Evolutionary conservation across 2,797 vertebrate genomes (phyloP).

Genomic region (Prionace glauca): DNA sequence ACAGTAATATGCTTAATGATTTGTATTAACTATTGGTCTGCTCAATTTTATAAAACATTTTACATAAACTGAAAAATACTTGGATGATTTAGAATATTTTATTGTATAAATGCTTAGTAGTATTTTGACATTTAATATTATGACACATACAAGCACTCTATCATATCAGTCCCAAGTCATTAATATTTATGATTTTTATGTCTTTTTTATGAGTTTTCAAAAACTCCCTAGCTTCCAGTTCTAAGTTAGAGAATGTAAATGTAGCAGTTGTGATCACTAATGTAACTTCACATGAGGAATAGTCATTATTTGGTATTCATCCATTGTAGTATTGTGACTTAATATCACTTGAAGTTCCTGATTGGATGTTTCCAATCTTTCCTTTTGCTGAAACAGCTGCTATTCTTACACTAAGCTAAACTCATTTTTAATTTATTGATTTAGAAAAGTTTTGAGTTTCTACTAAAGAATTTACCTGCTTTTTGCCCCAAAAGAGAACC

Average conservation of each 20-base stretch:
- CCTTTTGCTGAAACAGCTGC: not conserved
- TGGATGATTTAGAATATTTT: not conserved
- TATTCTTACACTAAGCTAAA: not conserved
- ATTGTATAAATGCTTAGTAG: constrained; percentile 16
- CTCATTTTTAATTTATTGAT: constrained; percentile 6
- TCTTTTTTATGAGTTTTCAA: constrained; percentile 35
- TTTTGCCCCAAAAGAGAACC: not conserved
- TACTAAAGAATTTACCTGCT: not conserved
- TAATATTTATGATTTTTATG: constrained; percentile 19
- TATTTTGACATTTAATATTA: constrained; percentile 28
- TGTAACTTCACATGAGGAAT: not conserved
- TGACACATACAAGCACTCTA: not conserved
- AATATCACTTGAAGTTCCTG: not conserved
- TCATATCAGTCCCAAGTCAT: constrained; percentile 31
- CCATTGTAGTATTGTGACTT: not conserved
- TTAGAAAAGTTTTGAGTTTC: not conserved
- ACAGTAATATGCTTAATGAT: constrained; percentile 1
- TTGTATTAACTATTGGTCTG: not conserved
- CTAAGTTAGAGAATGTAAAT: constrained; percentile 25
- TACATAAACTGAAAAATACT: not conserved
- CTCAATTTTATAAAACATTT: not conserved
- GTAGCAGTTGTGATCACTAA: not conserved
- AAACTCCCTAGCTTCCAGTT: constrained; percentile 20
- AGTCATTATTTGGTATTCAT: not conserved
- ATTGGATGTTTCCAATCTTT: not conserved